Evolutionary conservation across 1,140 invertebrate genomes (phyloP).

Genomic region (Penaeus japonicus): DNA sequence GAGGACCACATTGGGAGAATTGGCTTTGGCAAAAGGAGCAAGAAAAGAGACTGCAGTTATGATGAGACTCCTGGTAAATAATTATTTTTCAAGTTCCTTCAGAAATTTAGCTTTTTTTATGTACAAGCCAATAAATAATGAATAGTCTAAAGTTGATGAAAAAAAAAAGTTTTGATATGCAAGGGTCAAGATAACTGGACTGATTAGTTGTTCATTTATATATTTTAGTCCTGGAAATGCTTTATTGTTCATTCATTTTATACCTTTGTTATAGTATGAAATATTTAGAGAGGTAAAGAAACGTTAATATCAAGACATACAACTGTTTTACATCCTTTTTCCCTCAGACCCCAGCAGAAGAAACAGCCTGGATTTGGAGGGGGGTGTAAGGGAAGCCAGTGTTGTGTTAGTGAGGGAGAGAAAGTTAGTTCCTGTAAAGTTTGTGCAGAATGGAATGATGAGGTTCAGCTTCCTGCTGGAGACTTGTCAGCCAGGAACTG

Average conservation of each 20-base stretch:
- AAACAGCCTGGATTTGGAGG: conserved; percentile 82
- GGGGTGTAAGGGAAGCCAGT: conserved; percentile 80
- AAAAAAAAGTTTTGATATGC: no score
- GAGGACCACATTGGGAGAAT: conserved; percentile 76
- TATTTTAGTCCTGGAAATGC: no score
- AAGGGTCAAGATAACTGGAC: no score
- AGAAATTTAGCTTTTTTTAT: not conserved
- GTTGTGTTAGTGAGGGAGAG: conserved; percentile 87
- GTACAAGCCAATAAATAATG: not conserved
- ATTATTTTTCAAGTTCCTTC: not conserved
- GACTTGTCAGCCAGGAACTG: conserved; percentile 90
- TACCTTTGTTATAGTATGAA: no score
- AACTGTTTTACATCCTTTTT: conserved; percentile 17
- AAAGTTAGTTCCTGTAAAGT: conserved; percentile 76
- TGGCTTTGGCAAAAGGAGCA: conserved; percentile 74
- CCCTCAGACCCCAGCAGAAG: conserved; percentile 78
- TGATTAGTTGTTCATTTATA: no score
- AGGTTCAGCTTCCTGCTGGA: conserved; percentile 90
- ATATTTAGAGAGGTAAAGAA: no score
- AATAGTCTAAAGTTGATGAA: no score
- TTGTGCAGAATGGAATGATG: conserved; percentile 81
- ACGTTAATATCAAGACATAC: no score
- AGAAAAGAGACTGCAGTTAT: conserved; percentile 83
- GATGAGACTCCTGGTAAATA: conserved; percentile 78
- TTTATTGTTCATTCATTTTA: no score